These are phyloP conservation scores for Metellina segmentata DNA, from an alignment of 2,888 invertebrate species.

Conservation along the genomic window DNA sequence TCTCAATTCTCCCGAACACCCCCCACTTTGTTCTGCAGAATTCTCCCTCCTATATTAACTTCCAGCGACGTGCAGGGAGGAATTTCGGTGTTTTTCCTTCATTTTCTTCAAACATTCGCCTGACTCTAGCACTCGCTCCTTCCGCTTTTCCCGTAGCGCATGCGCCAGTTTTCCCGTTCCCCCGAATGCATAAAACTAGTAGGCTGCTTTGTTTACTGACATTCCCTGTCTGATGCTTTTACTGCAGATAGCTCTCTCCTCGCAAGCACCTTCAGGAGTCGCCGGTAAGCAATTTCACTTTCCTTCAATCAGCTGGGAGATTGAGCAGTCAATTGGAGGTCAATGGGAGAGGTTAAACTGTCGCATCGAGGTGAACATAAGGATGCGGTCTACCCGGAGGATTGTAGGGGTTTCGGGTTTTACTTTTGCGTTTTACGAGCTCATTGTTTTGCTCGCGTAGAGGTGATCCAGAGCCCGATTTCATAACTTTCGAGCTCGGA, in stretches of 20 bases:
- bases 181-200: conserved; percentile 33
- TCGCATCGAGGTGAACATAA: no score
- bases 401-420: no score
- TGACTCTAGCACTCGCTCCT: neutral
- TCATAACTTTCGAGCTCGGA: no score
- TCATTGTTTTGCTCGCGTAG: no score
- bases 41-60: conserved; percentile 17
- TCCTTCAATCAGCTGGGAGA: neutral
- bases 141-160: neutral
- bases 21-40: neutral
- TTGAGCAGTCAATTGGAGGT: no score
- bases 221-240: conserved; percentile 47
- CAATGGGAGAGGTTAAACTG: no score
- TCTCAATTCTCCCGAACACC: no score
- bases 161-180: conserved; percentile 26
- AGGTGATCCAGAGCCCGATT: no score
- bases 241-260: conserved; percentile 2
- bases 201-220: conserved; percentile 55
- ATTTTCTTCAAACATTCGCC: conserved; percentile 3
- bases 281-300: conserved; percentile 18
- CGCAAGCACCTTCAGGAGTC: neutral
- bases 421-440: no score
- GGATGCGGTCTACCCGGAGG: no score
- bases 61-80: neutral
- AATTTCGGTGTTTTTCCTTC: conserved; percentile 23